Evolutionary conservation across 2,797 vertebrate genomes (phyloP), one percentile per base, ranked within the genome.

Genomic region (Characodon lateralis): DNA sequence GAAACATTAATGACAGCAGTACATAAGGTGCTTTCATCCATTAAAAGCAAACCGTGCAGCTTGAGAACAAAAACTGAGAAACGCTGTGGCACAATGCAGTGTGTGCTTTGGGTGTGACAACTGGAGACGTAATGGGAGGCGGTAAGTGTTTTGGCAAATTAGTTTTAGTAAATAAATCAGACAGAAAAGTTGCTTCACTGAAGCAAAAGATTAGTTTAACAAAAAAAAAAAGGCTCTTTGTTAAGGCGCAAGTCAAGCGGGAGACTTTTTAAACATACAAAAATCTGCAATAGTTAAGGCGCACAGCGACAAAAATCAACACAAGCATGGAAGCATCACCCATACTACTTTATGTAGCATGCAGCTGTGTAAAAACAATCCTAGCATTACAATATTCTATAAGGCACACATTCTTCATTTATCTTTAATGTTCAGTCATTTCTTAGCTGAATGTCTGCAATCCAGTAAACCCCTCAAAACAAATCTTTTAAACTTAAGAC

Each of bases 331-430:
- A 50, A 76, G 55, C 78, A 92, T 87, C 69, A n/a, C 78, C 71
- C 71, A 63, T 75, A 61, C 69, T 72, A 76, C 8, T 39, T 63
- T 63, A 73, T 53, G 55, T 48, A 66, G 74, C 86, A 90, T 87
- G 82, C 88, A 88, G 68, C 35, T 85, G 76, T 84, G 81, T 46
- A 73, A 81, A 83, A 39, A 77, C 5, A 39, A 74, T 28, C 78
- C 79, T 66, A 35, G 53, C 51, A 50, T 78, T 41, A 56, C 78
- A 77, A 81, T 84, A 78, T 50, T 89, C 83, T 79, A 86, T 92
- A 93, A 94, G 92, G 90, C 94, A 94, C 92, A 86, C 76, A 6
- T 83, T 82, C 58, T 65, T 88, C 41, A 82, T 69, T 75, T 35
- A 4, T 7, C 48, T 79, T 75, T 28, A 22, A 26, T 69, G 63